Evolutionary conservation across 2,888 invertebrate species (phyloP), one percentile per base, ranked within the genome.

Genomic region (Epinotia brunnichana): DNA sequence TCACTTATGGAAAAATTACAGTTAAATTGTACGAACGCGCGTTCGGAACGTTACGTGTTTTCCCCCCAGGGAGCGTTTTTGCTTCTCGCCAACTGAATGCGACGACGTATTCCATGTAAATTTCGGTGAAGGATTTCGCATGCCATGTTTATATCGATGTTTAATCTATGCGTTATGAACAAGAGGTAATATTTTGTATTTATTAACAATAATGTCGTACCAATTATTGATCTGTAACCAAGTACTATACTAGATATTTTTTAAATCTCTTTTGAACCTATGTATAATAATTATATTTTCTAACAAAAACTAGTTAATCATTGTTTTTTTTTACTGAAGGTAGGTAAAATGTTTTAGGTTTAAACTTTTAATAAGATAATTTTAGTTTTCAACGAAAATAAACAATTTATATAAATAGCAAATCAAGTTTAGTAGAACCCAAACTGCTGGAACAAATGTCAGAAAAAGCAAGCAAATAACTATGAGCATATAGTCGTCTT

Each of bases 111-210:
- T 48, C n/a, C 48, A 48, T 48, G 48, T 48, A 48, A 48, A 48
- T 48, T n/a, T n/a, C 7, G 48, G 48, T 48, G 48, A 48, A 48
- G 48, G 48, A n/a, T 48, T 48, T 48, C n/a, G 48, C 48, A n/a
- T 48, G 48, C 48, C 48, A 48, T 48, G 15, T 48, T 48, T n/a
- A 48, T 13, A 7, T 48, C 15, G n/a, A 13, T 15, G 15, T 13
- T 44, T 48, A 48, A 4, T 48, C 35, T 35, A 35, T 35, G 35
- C 9, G 15, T 48, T n/a, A 48, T 44, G 15, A 48, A n/a, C 48
- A 48, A n/a, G 5, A 44, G 44, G 48, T 48, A n/a, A 48, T 48
- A n/a, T n/a, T n/a, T n/a, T 48, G 48, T 48, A 48, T 48, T n/a
- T 48, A 48, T 48, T n/a, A 48, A 48, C 48, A 48, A 48, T 48